Base-by-base conservation (phyloP, 2,888 invertebrate genomes). In the Dione juno region DNA sequence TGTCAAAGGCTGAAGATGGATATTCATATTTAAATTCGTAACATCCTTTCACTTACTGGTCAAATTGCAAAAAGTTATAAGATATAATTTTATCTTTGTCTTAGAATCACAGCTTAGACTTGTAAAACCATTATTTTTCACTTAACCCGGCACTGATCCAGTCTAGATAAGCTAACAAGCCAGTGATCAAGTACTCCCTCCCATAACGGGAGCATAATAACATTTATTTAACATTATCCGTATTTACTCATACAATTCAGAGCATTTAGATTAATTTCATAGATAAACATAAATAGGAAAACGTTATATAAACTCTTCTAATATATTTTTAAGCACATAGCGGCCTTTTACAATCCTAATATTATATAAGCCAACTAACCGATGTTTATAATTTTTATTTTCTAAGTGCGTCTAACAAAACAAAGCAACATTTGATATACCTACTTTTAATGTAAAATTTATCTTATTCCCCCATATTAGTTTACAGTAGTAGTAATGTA, bases 101-200 rank as follows among this genome's bases (percentile, higher is more conserved):
- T 71, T 54, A 64, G 48, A 66, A 75, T 74, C 74, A 68, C 67
- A 43, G 52, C 48, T 61, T 58, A 35, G 40, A 67, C 72, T 72
- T 67, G 69, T 68, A 68, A 66, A 73, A 70, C 66, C 66, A 75
- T 75, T 72, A 76, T 76, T 76, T 75, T 76, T 76, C 75, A 76
- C 76, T 76, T 76, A 76, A 72, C 63, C 70, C 57, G 14, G 64
- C 74, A 67, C 70, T 63, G 74, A 75, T 74, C 61, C 70, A 69
- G 74, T 69, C 66, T 50, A 72, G 75, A 70, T 73, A 74, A 64
- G 69, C 72, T 72, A 70, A 74, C 69, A 69, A 70, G 72, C 69
- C 59, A n/a, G 43, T 70, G 65, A 74, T 72, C 74, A 70, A 70
- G 69, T 74, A 52, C 67, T 43, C 54, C 58, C 67, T 43, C 54